A percentile compares a stretch with the other conserved stretches of the same genome.
Evolutionary conservation across 2,797 vertebrate genomes (phyloP).

Genomic region (Simalia tracyae): DNA sequence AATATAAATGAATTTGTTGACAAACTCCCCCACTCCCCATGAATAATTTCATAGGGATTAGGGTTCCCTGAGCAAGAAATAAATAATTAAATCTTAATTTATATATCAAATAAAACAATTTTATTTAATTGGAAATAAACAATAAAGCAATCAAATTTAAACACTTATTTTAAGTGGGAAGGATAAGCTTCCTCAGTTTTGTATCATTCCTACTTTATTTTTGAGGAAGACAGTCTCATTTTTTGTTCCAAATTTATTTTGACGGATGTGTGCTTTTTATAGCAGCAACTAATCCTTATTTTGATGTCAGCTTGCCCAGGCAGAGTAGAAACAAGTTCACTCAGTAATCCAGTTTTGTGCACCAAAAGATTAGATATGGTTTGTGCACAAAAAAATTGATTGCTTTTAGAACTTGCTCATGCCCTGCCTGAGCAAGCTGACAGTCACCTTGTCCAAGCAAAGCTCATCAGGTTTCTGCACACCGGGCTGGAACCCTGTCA

Average conservation of each 20-base stretch:
- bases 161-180: not conserved
- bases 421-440: not conserved
- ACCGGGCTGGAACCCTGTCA: not conserved
- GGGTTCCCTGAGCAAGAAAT: not conserved
- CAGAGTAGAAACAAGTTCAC: not conserved
- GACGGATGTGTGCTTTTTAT: not conserved
- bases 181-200: not conserved
- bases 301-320: not conserved
- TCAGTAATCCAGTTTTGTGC: not conserved
- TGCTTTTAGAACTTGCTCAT: not conserved
- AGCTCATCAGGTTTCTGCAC: not conserved
- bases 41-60: not conserved
- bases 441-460: not conserved
- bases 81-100: not conserved
- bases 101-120: not conserved
- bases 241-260: not conserved
- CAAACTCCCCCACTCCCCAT: not conserved
- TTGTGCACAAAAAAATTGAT: not conserved
- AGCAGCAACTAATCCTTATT: not conserved
- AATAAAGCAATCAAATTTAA: not conserved
- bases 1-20: not conserved
- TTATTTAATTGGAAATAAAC: not conserved
- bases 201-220: not conserved
- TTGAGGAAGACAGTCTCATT: not conserved
- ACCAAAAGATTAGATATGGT: not conserved